Conservation (phyloP, 1,140 invertebrate genomes). For the Bombus confusus region DNA sequence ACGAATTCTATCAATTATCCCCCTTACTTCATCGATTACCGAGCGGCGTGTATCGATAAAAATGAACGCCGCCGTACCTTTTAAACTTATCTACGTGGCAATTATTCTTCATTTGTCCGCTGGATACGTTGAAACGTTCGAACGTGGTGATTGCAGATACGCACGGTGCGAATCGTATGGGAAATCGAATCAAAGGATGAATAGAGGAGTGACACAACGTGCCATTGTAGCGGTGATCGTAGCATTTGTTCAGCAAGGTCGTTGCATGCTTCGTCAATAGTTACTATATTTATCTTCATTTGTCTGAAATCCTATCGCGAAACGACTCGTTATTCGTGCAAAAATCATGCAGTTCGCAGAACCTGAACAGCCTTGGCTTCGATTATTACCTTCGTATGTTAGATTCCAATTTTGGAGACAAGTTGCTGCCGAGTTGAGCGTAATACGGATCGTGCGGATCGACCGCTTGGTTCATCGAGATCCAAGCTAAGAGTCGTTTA, state of each 20-base stretch:
- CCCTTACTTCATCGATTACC: background rate
- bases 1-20: background rate
- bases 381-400: background rate
- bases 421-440: background rate
- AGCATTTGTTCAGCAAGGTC: conserved; percentile 29
- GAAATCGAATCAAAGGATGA: conserved; percentile 46
- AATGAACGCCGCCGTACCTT: background rate
- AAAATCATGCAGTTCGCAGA: background rate
- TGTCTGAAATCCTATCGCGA: background rate
- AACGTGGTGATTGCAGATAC: conserved; percentile 10
- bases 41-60: background rate
- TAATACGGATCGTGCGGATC: no score
- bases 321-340: background rate
- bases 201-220: conserved; percentile 14
- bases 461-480: no score
- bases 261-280: conserved; percentile 2
- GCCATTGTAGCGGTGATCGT: conserved; percentile 9
- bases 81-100: background rate
- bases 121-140: background rate
- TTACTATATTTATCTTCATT: no score
- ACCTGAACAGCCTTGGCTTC: background rate
- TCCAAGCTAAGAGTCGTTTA: no score
- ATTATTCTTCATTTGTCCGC: conserved; percentile 26
- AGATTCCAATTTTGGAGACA: background rate
- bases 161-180: background rate